These are phyloP conservation scores for Rhynchopsitta pachyrhyncha DNA, from an alignment of 2,113 vertebrate species.

Conservation along the genomic window DNA sequence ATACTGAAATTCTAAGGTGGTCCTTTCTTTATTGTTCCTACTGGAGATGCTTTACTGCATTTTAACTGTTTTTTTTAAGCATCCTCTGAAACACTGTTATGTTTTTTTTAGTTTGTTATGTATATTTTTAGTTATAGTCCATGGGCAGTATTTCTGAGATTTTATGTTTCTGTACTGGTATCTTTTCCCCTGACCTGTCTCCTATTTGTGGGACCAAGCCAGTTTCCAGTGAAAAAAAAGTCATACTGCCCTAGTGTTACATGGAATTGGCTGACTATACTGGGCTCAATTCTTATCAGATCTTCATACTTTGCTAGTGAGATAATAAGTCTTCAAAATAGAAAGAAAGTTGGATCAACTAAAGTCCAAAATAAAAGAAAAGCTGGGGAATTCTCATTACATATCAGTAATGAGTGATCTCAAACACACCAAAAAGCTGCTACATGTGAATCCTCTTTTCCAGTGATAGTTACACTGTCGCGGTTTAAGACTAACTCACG, in stretches of 20 bases:
- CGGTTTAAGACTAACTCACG: too few relatives aligned
- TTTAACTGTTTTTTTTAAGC: not conserved
- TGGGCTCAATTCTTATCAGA: not conserved
- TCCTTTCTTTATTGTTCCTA: not conserved
- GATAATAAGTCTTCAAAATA: not conserved
- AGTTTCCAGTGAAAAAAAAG: not conserved
- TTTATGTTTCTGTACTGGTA: not conserved
- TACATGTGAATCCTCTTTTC: not conserved
- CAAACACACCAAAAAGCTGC: not conserved
- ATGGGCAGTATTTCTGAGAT: not conserved
- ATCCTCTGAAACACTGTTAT: not conserved
- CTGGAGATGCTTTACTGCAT: not conserved
- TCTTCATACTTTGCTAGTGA: conserved; percentile 16
- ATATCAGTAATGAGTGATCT: not conserved
- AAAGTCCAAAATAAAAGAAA: not conserved
- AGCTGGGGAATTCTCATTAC: not conserved
- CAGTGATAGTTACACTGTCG: not conserved
- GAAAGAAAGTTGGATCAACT: not conserved
- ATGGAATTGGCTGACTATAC: not conserved
- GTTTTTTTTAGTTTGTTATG: not conserved
- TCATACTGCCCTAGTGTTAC: not conserved
- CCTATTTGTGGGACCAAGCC: not conserved
- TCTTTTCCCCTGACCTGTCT: not conserved
- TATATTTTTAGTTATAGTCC: not conserved
- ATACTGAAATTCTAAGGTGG: not conserved